These are phyloP conservation scores for Drosophila quinaria DNA, from an alignment of 2,888 invertebrate genomes.

Conservation along the genomic window DNA sequence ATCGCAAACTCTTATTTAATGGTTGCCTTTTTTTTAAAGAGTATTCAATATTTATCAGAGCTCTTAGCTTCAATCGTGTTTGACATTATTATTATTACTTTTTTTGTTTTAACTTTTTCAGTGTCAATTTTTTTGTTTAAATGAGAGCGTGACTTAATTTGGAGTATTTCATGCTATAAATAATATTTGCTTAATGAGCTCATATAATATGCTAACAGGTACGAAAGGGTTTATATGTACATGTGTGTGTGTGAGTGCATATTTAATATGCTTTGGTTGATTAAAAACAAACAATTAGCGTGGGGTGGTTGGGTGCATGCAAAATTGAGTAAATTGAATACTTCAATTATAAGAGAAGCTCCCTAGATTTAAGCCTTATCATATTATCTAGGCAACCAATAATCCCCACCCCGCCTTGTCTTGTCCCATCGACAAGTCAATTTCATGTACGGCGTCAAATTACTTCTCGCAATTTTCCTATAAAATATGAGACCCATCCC, in stretches of 20 bases:
- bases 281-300: constrained; percentile 74
- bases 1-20: neutral
- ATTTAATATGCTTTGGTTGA: constrained; percentile 69
- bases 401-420: neutral
- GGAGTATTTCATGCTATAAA: constrained; percentile 44
- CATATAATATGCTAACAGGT: constrained; percentile 28
- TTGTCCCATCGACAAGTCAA: constrained; percentile 23
- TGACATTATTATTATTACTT: constrained; percentile 10
- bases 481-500: constrained; percentile 41
- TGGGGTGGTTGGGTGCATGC: constrained; percentile 1
- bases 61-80: constrained; percentile 4
- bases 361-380: constrained; percentile 31
- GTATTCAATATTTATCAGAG: constrained; percentile 1
- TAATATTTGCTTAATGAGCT: constrained; percentile 64
- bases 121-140: constrained; percentile 21
- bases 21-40: neutral
- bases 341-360: constrained; percentile 63
- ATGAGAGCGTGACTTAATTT: constrained; percentile 64
- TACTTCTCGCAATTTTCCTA: constrained; percentile 51
- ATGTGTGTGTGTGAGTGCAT: constrained; percentile 23
- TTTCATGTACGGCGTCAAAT: constrained; percentile 46
- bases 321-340: constrained; percentile 62
- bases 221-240: constrained; percentile 5
- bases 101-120: constrained; percentile 26
- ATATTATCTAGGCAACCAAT: constrained; percentile 46